Conservation (phyloP, 2,888 invertebrate genomes). For the Neuroscelio doddi region DNA sequence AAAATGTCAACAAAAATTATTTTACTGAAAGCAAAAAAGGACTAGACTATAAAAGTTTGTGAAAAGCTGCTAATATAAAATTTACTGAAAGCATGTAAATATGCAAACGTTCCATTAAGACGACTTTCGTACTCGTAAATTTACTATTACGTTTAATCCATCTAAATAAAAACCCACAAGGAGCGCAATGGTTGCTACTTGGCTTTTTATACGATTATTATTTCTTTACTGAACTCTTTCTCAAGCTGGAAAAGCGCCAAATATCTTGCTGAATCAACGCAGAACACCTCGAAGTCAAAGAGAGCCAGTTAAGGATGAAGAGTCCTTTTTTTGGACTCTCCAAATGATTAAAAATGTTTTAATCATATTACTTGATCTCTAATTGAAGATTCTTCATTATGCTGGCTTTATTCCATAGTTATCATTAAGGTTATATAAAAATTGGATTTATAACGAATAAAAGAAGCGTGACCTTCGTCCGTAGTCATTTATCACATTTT, state of each 20-base stretch:
- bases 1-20: too few species aligned
- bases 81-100: too few species aligned
- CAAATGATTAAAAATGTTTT: slow-evolving; percentile 27
- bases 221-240: slow-evolving; percentile 32
- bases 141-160: slow-evolving; percentile 23
- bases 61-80: too few species aligned
- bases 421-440: too few species aligned
- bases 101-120: too few species aligned
- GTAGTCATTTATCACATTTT: too few species aligned
- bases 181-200: slow-evolving; percentile 25
- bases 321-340: slow-evolving; percentile 12
- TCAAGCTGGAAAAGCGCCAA: slow-evolving; percentile 43
- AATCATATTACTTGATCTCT: slow-evolving; percentile 11
- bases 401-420: not conserved
- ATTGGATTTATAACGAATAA: too few species aligned
- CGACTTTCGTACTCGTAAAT: too few species aligned
- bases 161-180: slow-evolving; percentile 17
- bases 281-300: slow-evolving; percentile 29
- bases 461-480: too few species aligned
- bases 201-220: slow-evolving; percentile 46
- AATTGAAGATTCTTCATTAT: not conserved
- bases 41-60: too few species aligned
- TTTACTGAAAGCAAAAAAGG: slow-evolving; percentile 4
- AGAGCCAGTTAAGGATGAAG: slow-evolving; percentile 24
- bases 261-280: slow-evolving; percentile 48